Percentiles rank a stretch among this genome's conserved stretches.
Conservation (phyloP, 2,888 invertebrate species). For the Tubiluchus corallicola region DNA sequence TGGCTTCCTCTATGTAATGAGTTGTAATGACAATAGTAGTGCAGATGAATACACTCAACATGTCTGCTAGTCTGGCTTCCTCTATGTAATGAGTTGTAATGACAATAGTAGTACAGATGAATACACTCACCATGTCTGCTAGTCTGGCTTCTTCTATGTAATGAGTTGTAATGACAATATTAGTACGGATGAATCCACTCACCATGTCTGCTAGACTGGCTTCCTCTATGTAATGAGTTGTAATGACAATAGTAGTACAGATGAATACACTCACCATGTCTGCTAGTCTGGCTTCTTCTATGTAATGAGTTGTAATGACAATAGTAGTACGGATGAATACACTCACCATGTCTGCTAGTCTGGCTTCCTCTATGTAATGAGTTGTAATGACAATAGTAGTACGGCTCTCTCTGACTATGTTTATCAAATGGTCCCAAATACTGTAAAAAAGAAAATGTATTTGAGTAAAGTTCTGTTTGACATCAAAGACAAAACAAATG, state of each 20-base stretch:
- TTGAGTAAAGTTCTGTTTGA: no score
- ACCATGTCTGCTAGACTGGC: constrained; percentile 34
- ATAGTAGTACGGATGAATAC: constrained; percentile 52
- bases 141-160: constrained; percentile 73
- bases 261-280: constrained; percentile 54
- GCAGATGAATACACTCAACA: constrained; percentile 35
- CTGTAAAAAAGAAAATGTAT: no score
- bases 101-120: no score
- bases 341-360: constrained; percentile 42
- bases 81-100: no score
- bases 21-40: no score
- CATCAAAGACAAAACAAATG: no score
- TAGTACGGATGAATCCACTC: constrained; percentile 36
- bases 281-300: constrained; percentile 27
- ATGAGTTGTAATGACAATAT: constrained; percentile 85
- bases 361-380: constrained; percentile 29
- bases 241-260: constrained; percentile 85
- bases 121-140: constrained; percentile 22
- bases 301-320: constrained; percentile 30
- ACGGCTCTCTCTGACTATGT: constrained; percentile 21
- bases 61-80: constrained; percentile 63
- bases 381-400: constrained; percentile 30
- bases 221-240: constrained; percentile 90
- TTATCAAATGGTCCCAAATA: constrained; percentile 29
- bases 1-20: no score